phyloP scores from a whole-genome alignment of 2,888 invertebrate genomes.

The Bruchidius siliquastri region DNA sequence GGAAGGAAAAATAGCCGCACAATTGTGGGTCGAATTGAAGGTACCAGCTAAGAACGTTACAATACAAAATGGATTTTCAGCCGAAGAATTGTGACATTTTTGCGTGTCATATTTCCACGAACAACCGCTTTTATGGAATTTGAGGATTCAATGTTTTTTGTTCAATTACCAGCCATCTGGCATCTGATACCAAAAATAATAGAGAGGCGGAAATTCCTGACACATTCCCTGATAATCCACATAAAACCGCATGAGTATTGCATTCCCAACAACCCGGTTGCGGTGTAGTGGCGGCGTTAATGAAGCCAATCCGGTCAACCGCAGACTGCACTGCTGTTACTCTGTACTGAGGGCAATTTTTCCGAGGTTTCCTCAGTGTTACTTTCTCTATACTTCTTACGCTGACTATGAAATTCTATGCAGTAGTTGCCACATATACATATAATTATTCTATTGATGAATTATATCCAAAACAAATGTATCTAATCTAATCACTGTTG shows the following conservation, averaged over 20 bases:
- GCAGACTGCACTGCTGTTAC: background rate
- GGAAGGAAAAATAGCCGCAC: too few relatives aligned
- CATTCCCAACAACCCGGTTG: background rate
- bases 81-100: too few relatives aligned
- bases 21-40: too few relatives aligned
- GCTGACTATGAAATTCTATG: background rate
- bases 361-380: background rate
- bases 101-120: too few relatives aligned
- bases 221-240: background rate
- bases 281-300: background rate
- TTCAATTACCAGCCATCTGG: background rate
- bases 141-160: background rate
- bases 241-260: background rate
- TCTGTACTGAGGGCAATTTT: background rate
- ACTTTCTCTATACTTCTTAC: background rate
- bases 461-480: too few relatives aligned
- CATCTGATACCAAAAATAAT: background rate
- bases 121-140: too few relatives aligned
- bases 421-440: background rate
- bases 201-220: background rate
- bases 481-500: too few relatives aligned
- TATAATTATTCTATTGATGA: too few relatives aligned
- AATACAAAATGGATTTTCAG: too few relatives aligned
- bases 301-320: background rate
- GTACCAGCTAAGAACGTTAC: too few relatives aligned